A percentile compares a stretch with the other conserved stretches of the same genome.
phyloP scores from a whole-genome alignment of 92 coral and sea anemone species.

The Phenganax stokvisi region DNA sequence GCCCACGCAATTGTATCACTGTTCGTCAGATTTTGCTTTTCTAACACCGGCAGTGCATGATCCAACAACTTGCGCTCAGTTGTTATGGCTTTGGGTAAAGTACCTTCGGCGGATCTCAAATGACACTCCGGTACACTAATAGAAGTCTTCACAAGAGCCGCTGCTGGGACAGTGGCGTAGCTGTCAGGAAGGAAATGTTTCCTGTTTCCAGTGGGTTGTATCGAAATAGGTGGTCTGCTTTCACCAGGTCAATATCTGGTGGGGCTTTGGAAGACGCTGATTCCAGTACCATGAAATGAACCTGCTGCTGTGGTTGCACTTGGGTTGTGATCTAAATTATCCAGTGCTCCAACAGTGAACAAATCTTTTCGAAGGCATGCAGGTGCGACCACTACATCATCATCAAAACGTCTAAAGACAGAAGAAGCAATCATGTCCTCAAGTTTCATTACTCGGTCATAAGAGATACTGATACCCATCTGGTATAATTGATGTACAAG shows the following conservation, averaged over 20 bases:
- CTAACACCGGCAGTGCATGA: neutral
- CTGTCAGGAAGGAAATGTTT: slow-evolving; percentile 13
- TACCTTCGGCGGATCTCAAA: neutral
- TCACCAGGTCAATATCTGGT: neutral
- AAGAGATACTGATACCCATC: slow-evolving; percentile 19
- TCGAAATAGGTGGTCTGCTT: neutral
- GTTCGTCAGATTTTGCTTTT: neutral
- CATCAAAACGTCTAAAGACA: slow-evolving; percentile 22
- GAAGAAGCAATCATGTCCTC: slow-evolving; percentile 17
- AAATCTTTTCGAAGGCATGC: neutral
- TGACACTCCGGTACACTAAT: slow-evolving; percentile 39
- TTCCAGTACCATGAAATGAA: slow-evolving; percentile 30
- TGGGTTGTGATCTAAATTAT: slow-evolving; percentile 32
- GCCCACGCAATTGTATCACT: neutral
- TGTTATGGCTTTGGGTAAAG: slow-evolving; percentile 22
- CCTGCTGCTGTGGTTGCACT: slow-evolving; percentile 3
- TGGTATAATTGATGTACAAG: slow-evolving; percentile 16
- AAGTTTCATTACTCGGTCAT: slow-evolving; percentile 16
- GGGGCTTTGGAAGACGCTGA: slow-evolving; percentile 21
- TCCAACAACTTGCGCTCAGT: slow-evolving; percentile 39
- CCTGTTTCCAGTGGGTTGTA: neutral
- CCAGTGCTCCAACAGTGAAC: slow-evolving; percentile 25
- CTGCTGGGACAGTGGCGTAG: slow-evolving; percentile 31
- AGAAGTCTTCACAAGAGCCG: slow-evolving; percentile 5
- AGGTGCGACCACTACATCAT: slow-evolving; percentile 5